These are phyloP conservation scores for Drosophila kohkoa DNA, from an alignment of 1,140 invertebrate species.

Conservation along the genomic window DNA sequence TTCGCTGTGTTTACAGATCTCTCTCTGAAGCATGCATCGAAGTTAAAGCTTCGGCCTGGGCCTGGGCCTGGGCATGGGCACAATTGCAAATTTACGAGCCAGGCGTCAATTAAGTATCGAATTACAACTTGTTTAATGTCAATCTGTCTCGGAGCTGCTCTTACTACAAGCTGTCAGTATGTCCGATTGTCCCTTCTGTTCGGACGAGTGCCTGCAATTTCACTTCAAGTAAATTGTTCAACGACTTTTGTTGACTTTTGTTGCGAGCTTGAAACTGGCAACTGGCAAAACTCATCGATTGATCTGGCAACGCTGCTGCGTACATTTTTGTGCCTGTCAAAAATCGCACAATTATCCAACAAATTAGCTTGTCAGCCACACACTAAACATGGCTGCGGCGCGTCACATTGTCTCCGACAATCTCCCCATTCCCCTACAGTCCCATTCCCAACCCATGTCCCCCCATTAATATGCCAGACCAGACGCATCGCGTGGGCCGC, in stretches of 20 bases:
- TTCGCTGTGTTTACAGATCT: slow-evolving; percentile 18
- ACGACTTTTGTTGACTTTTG: slow-evolving; percentile 53
- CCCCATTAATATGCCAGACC: slow-evolving; percentile 80
- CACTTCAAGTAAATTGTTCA: slow-evolving; percentile 47
- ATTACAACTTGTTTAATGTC: slow-evolving; percentile 85
- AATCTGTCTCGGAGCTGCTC: slow-evolving; percentile 69
- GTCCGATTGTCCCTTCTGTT: slow-evolving; percentile 24
- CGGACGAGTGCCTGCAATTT: slow-evolving; percentile 37
- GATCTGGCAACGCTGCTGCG: slow-evolving; percentile 48
- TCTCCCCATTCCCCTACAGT: not conserved
- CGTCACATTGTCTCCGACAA: slow-evolving; percentile 57
- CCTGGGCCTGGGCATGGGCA: slow-evolving; percentile 22
- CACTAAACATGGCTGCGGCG: slow-evolving; percentile 61
- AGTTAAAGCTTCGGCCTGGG: not conserved
- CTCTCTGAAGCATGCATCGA: not conserved
- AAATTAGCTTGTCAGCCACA: slow-evolving; percentile 76
- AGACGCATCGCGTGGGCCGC: slow-evolving; percentile 74
- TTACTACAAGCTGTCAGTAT: slow-evolving; percentile 51
- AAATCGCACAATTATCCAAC: slow-evolving; percentile 71
- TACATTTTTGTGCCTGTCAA: slow-evolving; percentile 57
- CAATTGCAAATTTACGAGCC: slow-evolving; percentile 84
- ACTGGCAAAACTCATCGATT: not conserved
- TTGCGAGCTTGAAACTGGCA: slow-evolving; percentile 21
- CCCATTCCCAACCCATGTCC: slow-evolving; percentile 10
- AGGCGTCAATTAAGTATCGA: slow-evolving; percentile 85